Conservation (phyloP, 2,888 invertebrate species). For the Calliopum simillimum region DNA sequence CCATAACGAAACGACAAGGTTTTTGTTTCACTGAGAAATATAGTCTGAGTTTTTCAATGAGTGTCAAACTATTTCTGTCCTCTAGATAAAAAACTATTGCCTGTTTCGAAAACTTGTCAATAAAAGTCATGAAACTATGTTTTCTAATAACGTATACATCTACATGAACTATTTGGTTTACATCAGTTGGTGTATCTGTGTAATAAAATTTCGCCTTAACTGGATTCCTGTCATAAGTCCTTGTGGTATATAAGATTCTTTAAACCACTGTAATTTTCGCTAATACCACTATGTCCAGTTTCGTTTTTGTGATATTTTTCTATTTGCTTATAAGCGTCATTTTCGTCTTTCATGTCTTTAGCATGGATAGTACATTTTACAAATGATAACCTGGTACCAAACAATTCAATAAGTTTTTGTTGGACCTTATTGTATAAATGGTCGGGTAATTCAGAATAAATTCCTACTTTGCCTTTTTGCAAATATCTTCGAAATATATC, state of each 20-base stretch:
- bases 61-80: constrained; percentile 19
- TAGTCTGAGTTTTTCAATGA: neutral
- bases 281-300: constrained; percentile 38
- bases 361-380: constrained; percentile 24
- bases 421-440: neutral
- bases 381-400: neutral
- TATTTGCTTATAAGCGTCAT: constrained; percentile 33
- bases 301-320: constrained; percentile 36
- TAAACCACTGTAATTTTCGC: constrained; percentile 31
- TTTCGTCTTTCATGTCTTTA: neutral
- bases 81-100: constrained; percentile 24
- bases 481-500: constrained; percentile 1
- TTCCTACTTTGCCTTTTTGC: neutral
- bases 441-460: neutral
- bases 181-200: constrained; percentile 33
- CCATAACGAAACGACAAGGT: neutral
- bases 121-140: constrained; percentile 36
- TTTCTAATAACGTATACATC: constrained; percentile 26
- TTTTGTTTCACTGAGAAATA: too few relatives aligned
- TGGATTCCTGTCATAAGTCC: constrained; percentile 38
- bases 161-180: constrained; percentile 25
- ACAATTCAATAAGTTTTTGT: neutral
- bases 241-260: constrained; percentile 29
- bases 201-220: constrained; percentile 35
- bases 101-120: constrained; percentile 39